phyloP scores from a whole-genome alignment of 2,113 vertebrate genomes.

The Clarias batrachus region DNA sequence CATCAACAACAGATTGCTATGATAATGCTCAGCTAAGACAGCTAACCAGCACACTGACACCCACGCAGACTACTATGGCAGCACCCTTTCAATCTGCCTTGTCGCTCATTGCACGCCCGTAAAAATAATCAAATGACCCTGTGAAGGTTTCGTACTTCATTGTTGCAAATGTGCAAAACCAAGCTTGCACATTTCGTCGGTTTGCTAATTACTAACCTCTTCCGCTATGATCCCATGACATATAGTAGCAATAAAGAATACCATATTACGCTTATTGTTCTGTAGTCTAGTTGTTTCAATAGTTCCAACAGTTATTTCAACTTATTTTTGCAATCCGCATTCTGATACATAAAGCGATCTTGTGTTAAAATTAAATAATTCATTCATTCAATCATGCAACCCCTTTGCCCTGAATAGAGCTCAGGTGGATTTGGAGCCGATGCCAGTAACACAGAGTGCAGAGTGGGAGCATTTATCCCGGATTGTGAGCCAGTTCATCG shows the following conservation, averaged over 20 bases:
- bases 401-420: background rate
- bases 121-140: no score
- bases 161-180: no score
- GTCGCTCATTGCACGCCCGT: no score
- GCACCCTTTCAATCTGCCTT: no score
- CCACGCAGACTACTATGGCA: no score
- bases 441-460: background rate
- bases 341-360: background rate
- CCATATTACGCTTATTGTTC: background rate
- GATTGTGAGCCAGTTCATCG: background rate
- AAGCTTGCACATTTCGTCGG: no score
- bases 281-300: background rate
- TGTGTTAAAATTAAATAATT: background rate
- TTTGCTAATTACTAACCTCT: no score
- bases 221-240: no score
- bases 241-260: background rate
- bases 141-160: no score
- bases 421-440: background rate
- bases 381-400: background rate
- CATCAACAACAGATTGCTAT: no score
- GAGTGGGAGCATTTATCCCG: background rate
- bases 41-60: no score
- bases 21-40: no score
- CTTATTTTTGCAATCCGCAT: background rate
- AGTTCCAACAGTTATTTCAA: conserved; percentile 15